Base-by-base conservation (phyloP, 2,888 invertebrate genomes). In the Belgica antarctica region DNA sequence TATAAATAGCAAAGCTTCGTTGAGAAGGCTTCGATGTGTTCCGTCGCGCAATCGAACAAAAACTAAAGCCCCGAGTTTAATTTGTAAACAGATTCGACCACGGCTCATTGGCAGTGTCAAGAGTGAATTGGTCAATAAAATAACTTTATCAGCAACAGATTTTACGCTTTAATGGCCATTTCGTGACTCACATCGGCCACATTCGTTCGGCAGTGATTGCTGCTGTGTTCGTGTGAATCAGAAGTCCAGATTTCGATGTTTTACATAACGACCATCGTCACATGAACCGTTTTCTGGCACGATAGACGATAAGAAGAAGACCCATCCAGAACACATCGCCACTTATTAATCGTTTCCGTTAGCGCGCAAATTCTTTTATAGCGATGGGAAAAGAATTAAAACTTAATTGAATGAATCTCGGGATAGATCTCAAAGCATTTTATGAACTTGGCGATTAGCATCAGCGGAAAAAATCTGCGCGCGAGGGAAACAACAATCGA, bases 111-210 rank as follows among this genome's bases (percentile, higher is more conserved):
- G 22, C 52, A 52, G 22, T 52, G 52, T 52, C 52, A 52, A 52
- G 52, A 52, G 52, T 52, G 52, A 52, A 52, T 52, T 52, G 52
- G 22, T 22, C 52, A 52, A 19, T 19, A 52, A 52, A 19, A 19
- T 22, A 22, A 52, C 52, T 52, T 52, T 52, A 52, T 52, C 52
- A 52, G 52, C 52, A 52, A 52, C 52, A 52, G 52, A 52, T 52
- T 52, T n/a, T 52, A 22, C 22, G 52, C 52, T 52, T 17, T 52
- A 52, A 52, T 52, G 52, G 22, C 7, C 7, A 8, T 19, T 52
- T 7, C 22, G 52, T 52, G 52, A 52, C 52, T 7, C n/a, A 52
- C 52, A 52, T 52, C n/a, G n/a, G n/a, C n/a, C n/a, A n/a, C n/a
- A n/a, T n/a, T n/a, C n/a, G n/a, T n/a, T n/a, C n/a, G n/a, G n/a